Base-by-base conservation (phyloP, 2,888 invertebrate species). In the Ariolimax columbianus region DNA sequence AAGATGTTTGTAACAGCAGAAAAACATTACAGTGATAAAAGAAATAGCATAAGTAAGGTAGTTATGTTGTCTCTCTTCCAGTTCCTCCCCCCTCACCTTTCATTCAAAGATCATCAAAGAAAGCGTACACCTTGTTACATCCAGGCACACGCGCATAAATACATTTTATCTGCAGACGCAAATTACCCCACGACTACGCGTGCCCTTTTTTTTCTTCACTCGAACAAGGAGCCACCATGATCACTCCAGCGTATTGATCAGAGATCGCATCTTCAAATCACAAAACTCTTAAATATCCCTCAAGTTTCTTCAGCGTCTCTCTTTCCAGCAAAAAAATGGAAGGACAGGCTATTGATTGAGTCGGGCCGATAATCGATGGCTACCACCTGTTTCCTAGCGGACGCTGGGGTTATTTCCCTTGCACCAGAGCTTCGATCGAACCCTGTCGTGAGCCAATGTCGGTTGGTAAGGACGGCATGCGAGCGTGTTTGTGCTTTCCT, bases 321-420 rank as follows among this genome's bases (percentile, higher is more conserved):
- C 68, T 40, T 38, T 38, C 3, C n/a, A 26, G 72, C 11, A 66
- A 72, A 73, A 43, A 55, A 33, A 33, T 38, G 30, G 68, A 51
- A 47, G 72, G 81, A 36, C 63, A 23, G 68, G 23, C 66, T 82
- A 82, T 82, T n/a, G 81, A 82, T 82, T 55, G 55, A 51, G 68
- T 40, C 72, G 81, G 81, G 81, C 81, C 81, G 81, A 82, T 82
- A 82, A 82, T 82, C 81, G 72, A 82, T 82, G 81, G 51, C 81
- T 43, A 82, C 81, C 81, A 82, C 81, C 81, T 82, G 81, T 82
- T 82, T 82, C 81, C 51, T 14, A 82, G 55, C 81, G 26, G 72
- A 72, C 55, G 81, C 40, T 72, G 33, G 81, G 51, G 81, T 82
- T 82, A 70, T 82, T 82, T 82, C 81, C 81, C 81, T 72, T 82